Evolutionary conservation across 2,113 vertebrate genomes (phyloP).

Genomic region (Arenaria interpres): DNA sequence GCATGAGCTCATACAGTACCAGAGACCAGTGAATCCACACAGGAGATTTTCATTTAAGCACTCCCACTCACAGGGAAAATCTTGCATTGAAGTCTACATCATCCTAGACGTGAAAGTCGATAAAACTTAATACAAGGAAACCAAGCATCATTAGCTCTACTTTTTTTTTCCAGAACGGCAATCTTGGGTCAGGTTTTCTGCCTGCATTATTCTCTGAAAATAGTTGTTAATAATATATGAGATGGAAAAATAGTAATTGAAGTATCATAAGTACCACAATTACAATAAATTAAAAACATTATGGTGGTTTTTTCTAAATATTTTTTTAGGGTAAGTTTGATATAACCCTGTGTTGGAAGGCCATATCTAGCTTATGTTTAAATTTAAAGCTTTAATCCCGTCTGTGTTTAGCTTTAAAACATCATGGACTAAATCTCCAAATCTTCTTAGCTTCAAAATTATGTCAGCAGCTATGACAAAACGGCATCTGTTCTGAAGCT

Average conservation of each 20-base stretch:
- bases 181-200: neutral
- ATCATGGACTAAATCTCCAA: conserved; percentile 30
- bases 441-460: conserved; percentile 64
- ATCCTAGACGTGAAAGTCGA: neutral
- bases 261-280: neutral
- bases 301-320: neutral
- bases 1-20: neutral
- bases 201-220: neutral
- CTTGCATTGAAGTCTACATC: conserved; percentile 18
- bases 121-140: conserved; percentile 49
- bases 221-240: neutral
- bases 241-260: neutral
- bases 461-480: conserved; percentile 58
- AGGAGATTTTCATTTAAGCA: conserved; percentile 8
- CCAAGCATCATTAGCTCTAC: conserved; percentile 4
- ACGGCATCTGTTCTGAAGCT: conserved; percentile 46
- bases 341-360: neutral
- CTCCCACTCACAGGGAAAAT: neutral
- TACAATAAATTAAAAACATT: neutral
- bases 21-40: neutral
- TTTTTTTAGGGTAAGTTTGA: neutral
- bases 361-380: conserved; percentile 31
- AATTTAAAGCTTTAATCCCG: conserved; percentile 59
- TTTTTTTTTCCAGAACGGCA: neutral
- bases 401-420: conserved; percentile 52